Evolutionary conservation across 2,113 vertebrate genomes (phyloP), one percentile per base, ranked within the genome.

Genomic region (Boleophthalmus pectinirostris): DNA sequence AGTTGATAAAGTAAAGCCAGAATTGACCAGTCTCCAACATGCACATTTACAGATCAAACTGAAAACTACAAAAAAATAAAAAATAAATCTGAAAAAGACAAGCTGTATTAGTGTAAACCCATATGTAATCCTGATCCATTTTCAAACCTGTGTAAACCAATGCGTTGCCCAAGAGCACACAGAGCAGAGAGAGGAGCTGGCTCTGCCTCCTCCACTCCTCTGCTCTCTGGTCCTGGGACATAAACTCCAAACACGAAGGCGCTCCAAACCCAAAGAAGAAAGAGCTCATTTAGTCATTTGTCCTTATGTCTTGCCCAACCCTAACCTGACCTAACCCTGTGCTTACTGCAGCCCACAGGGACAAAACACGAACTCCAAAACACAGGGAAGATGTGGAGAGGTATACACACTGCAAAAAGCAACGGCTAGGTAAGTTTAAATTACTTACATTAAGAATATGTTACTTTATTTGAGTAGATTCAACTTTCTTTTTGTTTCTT

Each of bases 261-360:
- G 77, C 74, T 68, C 82, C 77, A 73, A 58, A 87, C 83, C 86
- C 61, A 75, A 80, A 86, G 78, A 78, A 80, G 86, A 85, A 82
- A 86, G 77, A 63, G 84, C 91, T 90, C 72, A 91, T 91, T 92
- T 83, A 89, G 79, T 72, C 90, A 91, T 92, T 89, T 90, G 89
- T 92, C 76, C 78, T 78, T 74, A 72, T 84, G 80, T 89, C 78
- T 79, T 86, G 81, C 88, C 79, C 74, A 86, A 69, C 83, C 74
- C 84, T 82, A 84, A 85, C 82, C 85, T 72, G 79, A 85, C 82
- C 87, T 80, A 85, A 88, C 79, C 83, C 80, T 72, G 68, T 80
- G 84, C 80, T 82, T 84, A 85, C 79, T 79, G 81, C 73, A 82
- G n/a, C 63, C 21, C 16, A 35, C 73, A 79, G 72, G 79, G 38